These are phyloP conservation scores for Bagarius yarrelli DNA, from an alignment of 2,113 vertebrate species.

Conservation along the genomic window DNA sequence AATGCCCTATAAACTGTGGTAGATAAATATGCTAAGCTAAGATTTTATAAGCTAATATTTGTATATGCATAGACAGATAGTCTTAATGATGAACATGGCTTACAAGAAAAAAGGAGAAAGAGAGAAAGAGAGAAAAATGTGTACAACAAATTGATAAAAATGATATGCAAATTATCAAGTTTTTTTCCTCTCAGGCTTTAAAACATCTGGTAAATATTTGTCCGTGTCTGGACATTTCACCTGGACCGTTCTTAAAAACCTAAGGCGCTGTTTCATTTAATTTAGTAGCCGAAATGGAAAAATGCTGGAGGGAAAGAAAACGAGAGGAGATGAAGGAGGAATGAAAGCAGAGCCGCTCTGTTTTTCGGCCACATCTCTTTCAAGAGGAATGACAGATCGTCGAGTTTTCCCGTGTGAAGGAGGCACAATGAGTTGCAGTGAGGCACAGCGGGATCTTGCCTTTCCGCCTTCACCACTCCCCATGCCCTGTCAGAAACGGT, in stretches of 20 bases:
- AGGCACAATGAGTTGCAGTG: conserved; percentile 37
- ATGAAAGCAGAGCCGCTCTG: neutral
- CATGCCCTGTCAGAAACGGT: conserved; percentile 48
- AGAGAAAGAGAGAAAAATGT: neutral
- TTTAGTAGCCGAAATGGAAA: conserved; percentile 28
- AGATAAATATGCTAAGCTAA: neutral
- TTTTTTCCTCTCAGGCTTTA: neutral
- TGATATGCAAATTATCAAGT: conserved; percentile 18
- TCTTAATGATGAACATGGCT: conserved; percentile 1
- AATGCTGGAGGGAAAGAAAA: neutral
- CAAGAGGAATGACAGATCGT: conserved; percentile 39
- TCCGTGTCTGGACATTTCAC: conserved; percentile 20
- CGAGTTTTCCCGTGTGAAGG: conserved; percentile 38
- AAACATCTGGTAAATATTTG: conserved; percentile 13
- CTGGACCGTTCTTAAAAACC: conserved; percentile 23
- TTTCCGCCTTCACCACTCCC: conserved; percentile 35
- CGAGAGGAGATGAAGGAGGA: neutral
- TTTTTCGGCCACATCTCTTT: conserved; percentile 23
- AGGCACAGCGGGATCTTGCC: conserved; percentile 43
- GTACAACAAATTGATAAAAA: neutral
- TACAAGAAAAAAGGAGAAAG: neutral
- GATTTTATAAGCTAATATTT: neutral
- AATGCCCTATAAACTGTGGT: neutral
- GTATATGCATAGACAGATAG: neutral
- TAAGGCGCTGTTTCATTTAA: conserved; percentile 1